These are phyloP conservation scores for Euthynnus affinis DNA, from an alignment of 2,797 vertebrate genomes.

Conservation along the genomic window DNA sequence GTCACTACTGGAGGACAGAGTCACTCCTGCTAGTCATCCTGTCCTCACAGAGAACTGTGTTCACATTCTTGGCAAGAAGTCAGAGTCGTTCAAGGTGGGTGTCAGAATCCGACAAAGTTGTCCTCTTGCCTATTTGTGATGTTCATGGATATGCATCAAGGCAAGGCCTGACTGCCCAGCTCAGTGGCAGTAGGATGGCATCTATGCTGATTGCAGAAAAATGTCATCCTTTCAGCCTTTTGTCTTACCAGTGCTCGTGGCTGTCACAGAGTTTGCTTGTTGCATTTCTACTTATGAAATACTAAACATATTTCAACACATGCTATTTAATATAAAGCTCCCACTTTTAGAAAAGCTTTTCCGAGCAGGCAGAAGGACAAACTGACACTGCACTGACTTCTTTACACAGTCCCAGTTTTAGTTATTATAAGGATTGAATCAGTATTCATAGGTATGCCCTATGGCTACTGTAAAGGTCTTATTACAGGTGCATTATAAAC, in stretches of 20 bases:
- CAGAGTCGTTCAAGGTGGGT: conserved; percentile 61
- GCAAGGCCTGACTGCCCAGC: conserved; percentile 42
- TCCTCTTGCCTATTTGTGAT: conserved; percentile 45
- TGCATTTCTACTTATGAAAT: not conserved
- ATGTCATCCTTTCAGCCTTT: not conserved
- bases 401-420: conserved; percentile 11
- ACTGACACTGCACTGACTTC: conserved; percentile 5
- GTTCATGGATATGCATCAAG: conserved; percentile 50
- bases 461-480: conserved; percentile 44
- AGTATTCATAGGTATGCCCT: conserved; percentile 33
- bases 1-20: conserved; percentile 24
- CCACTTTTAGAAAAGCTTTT: conserved; percentile 2
- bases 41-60: conserved; percentile 54
- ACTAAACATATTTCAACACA: not conserved
- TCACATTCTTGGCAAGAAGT: conserved; percentile 66
- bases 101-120: conserved; percentile 50
- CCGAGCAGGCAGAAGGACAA: conserved; percentile 14
- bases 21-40: conserved; percentile 52
- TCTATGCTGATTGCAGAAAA: conserved; percentile 35
- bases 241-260: not conserved
- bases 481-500: conserved; percentile 23
- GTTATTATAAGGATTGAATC: conserved; percentile 39
- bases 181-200: conserved; percentile 18
- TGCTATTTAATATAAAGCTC: conserved; percentile 1
- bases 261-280: not conserved